These are phyloP conservation scores for Drepanosiphum platanoidis DNA, from an alignment of 2,888 invertebrate species.

Conservation along the genomic window DNA sequence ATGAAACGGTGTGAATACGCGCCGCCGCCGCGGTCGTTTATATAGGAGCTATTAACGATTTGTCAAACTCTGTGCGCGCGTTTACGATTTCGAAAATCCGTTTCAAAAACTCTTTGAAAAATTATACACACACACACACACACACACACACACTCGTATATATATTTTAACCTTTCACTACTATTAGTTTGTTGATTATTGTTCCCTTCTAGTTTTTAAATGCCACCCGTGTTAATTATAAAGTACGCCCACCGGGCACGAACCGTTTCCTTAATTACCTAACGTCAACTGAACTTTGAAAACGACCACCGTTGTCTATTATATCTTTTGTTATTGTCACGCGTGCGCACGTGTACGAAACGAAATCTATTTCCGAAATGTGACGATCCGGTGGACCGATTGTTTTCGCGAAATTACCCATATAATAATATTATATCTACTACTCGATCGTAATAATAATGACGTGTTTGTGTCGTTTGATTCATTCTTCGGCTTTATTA, in stretches of 20 bases:
- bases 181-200: constrained; percentile 38
- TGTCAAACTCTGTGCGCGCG: constrained; percentile 34
- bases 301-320: neutral
- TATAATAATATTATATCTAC: too few relatives aligned
- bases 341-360: neutral
- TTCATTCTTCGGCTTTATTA: too few relatives aligned
- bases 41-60: constrained; percentile 31
- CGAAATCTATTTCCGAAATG: neutral
- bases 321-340: constrained; percentile 6
- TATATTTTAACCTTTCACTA: constrained; percentile 54
- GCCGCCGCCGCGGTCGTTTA: constrained; percentile 4
- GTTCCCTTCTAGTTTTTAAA: constrained; percentile 57
- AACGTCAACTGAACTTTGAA: constrained; percentile 29
- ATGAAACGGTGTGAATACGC: constrained; percentile 12
- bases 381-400: too few relatives aligned
- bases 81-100: constrained; percentile 38
- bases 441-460: too few relatives aligned
- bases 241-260: constrained; percentile 50
- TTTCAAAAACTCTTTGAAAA: constrained; percentile 32
- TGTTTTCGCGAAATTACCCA: too few relatives aligned
- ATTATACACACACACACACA: neutral
- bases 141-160: neutral
- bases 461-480: too few relatives aligned
- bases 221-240: constrained; percentile 50
- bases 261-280: constrained; percentile 43